Evolutionary conservation across 2,888 invertebrate genomes (phyloP).

Genomic region (Eledone cirrhosa): DNA sequence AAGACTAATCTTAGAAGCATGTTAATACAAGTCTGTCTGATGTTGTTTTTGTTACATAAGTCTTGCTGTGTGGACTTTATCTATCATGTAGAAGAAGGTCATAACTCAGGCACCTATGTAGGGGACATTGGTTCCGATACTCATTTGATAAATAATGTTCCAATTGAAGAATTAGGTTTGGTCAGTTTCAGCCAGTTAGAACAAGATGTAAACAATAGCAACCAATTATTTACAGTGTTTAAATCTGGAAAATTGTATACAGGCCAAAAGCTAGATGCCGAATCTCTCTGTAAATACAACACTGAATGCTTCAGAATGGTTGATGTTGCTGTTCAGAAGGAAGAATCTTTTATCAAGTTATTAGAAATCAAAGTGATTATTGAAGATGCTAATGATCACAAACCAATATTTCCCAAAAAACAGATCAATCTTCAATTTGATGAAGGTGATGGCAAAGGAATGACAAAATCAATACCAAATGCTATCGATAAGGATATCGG

Average conservation of each 20-base stretch:
- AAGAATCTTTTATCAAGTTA: constrained; percentile 1
- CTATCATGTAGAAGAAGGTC: constrained; percentile 19
- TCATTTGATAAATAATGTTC: neutral
- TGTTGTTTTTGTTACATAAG: too few relatives aligned
- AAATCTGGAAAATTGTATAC: constrained; percentile 12
- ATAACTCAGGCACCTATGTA: neutral
- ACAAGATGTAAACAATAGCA: neutral
- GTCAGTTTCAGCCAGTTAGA: neutral
- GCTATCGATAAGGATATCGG: neutral
- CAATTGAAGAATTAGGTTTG: neutral
- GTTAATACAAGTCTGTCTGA: too few relatives aligned
- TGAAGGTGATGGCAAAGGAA: constrained; percentile 15
- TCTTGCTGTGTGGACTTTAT: neutral
- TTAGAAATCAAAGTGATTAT: constrained; percentile 11
- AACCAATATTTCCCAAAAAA: neutral
- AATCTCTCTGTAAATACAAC: neutral
- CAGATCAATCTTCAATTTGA: constrained; percentile 1
- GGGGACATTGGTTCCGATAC: constrained; percentile 8
- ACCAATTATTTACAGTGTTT: neutral
- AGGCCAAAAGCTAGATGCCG: neutral
- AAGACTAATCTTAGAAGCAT: too few relatives aligned
- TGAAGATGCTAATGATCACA: constrained; percentile 18
- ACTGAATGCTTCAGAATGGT: constrained; percentile 16
- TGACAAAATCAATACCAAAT: constrained; percentile 1
- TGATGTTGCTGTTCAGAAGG: neutral